A percentile compares a stretch with the other conserved stretches of the same genome.
phyloP scores from a whole-genome alignment of 2,888 invertebrate genomes.

The Leucania comma region DNA sequence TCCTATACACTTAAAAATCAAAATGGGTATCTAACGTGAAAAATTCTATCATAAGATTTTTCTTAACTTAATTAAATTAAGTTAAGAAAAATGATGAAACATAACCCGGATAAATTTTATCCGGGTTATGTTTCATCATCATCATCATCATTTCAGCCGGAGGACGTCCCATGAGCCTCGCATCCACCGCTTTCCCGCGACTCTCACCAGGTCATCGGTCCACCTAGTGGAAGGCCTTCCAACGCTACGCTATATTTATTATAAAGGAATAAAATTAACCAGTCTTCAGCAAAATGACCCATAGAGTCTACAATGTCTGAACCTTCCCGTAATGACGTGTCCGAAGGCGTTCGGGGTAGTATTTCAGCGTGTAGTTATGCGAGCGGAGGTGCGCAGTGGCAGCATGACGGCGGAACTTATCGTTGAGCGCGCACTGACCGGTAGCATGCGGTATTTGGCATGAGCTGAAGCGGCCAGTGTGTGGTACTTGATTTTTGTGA shows the following conservation, averaged over 20 bases:
- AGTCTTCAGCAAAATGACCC: too few species aligned
- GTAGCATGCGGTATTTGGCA: not conserved
- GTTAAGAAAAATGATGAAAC: too few species aligned
- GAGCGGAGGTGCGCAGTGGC: slow-evolving; percentile 54
- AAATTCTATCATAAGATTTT: too few species aligned
- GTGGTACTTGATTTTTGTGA: too few species aligned
- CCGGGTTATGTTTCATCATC: too few species aligned
- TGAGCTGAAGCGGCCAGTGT: not conserved
- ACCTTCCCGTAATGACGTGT: slow-evolving; percentile 42
- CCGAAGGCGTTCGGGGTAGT: slow-evolving; percentile 48
- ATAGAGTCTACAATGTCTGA: not conserved
- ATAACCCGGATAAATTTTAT: too few species aligned
- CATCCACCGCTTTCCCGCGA: too few species aligned
- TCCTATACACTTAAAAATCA: not conserved
- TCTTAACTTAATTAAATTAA: too few species aligned
- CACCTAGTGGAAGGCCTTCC: too few species aligned
- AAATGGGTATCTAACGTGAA: not conserved
- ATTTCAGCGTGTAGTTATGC: slow-evolving; percentile 41
- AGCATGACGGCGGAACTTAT: slow-evolving; percentile 46
- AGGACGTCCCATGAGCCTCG: too few species aligned
- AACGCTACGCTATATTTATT: not conserved
- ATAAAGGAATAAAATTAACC: not conserved
- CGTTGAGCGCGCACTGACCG: slow-evolving; percentile 40
- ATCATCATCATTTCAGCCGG: too few species aligned
- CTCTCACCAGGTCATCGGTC: too few species aligned